Percentiles rank a stretch among this genome's conserved stretches.
Evolutionary conservation across 2,113 vertebrate genomes (phyloP).

Genomic region (Poecilia latipinna): DNA sequence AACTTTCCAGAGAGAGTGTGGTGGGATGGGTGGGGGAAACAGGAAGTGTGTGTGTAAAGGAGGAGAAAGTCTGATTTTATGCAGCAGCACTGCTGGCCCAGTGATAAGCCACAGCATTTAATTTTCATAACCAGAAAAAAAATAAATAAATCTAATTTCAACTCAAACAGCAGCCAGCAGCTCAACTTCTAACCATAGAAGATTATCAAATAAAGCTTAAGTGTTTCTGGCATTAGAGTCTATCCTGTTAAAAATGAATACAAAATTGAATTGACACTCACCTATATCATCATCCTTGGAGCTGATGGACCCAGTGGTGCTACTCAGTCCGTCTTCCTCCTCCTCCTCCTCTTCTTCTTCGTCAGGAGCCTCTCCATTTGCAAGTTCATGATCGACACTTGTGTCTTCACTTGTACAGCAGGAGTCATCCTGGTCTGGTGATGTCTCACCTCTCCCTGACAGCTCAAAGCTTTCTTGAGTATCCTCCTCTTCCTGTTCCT

Average conservation of each 20-base stretch:
- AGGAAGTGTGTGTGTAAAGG: constrained; percentile 35
- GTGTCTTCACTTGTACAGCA: constrained; percentile 48
- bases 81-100: constrained; percentile 56
- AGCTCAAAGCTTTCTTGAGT: constrained; percentile 68
- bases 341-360: constrained; percentile 65
- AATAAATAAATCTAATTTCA: constrained; percentile 34
- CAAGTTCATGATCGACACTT: constrained; percentile 56
- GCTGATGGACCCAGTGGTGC: constrained; percentile 72
- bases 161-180: constrained; percentile 24
- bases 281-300: constrained; percentile 81
- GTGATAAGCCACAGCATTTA: constrained; percentile 59
- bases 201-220: background rate
- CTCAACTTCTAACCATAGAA: background rate
- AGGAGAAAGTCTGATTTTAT: constrained; percentile 38
- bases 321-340: constrained; percentile 73
- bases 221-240: background rate
- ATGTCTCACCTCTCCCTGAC: constrained; percentile 74
- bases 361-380: constrained; percentile 48
- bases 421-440: constrained; percentile 58
- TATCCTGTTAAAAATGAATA: background rate
- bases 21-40: no score
- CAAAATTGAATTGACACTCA: constrained; percentile 74
- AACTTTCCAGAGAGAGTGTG: no score
- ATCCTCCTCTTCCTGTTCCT: constrained; percentile 55
- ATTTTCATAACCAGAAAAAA: constrained; percentile 46